A percentile compares a stretch with the other conserved stretches of the same genome.
phyloP scores from a whole-genome alignment of 2,113 vertebrate species.

The Microcebus griseorufus region DNA sequence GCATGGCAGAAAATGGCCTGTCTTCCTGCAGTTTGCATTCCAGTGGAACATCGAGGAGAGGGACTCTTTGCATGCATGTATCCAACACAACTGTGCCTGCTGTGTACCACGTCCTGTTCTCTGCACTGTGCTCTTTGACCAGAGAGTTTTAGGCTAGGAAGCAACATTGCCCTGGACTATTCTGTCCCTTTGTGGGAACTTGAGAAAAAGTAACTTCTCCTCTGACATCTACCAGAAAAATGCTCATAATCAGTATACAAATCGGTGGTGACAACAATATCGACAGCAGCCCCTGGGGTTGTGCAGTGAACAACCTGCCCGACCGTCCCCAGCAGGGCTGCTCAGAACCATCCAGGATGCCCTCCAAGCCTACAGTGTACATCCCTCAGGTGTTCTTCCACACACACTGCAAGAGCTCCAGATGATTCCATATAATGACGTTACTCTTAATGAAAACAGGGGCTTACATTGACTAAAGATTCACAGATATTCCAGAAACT shows the following conservation, averaged over 20 bases:
- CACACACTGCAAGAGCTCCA: background rate
- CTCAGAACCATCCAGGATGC: rapidly evolving
- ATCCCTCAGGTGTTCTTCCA: too few relatives aligned
- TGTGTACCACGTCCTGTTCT: background rate
- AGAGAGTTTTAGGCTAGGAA: background rate
- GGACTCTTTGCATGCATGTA: rapidly evolving
- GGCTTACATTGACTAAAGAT: background rate
- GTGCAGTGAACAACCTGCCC: background rate
- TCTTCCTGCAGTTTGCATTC: rapidly evolving
- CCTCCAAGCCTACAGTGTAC: background rate
- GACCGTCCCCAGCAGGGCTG: too few relatives aligned
- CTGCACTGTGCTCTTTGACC: background rate
- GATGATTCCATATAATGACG: rapidly evolving
- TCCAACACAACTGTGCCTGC: background rate
- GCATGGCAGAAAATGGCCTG: rapidly evolving
- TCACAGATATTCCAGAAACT: background rate
- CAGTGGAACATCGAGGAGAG: background rate
- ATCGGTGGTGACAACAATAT: background rate
- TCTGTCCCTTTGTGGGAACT: background rate
- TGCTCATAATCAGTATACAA: rapidly evolving
- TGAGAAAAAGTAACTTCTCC: background rate
- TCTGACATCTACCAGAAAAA: background rate
- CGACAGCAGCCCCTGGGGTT: background rate
- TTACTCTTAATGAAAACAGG: rapidly evolving
- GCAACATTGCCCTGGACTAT: background rate